A percentile compares a stretch with the other conserved stretches of the same genome.
Evolutionary conservation across 2,797 vertebrate species (phyloP).

Genomic region (Anabacerthia variegaticeps): DNA sequence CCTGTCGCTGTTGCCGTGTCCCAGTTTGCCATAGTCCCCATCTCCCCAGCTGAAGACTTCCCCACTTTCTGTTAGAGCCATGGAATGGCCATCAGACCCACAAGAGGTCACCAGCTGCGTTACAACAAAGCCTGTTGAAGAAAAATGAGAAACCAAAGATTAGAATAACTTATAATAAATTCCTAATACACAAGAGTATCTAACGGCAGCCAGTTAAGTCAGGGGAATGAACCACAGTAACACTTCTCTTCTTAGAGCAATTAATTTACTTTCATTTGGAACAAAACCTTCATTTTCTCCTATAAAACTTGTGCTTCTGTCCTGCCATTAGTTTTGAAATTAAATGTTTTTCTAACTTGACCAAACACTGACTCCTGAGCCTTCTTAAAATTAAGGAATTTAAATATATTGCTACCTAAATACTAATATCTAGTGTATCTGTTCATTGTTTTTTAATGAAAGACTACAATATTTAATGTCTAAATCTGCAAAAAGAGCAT

Average conservation of each 20-base stretch:
- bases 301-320: background rate
- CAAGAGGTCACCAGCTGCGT: conserved; percentile 86
- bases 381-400: background rate
- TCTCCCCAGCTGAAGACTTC: conserved; percentile 88
- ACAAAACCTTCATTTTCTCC: background rate
- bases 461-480: background rate
- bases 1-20: conserved; percentile 85
- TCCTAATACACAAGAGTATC: too few species aligned
- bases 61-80: conserved; percentile 85
- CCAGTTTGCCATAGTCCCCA: conserved; percentile 86
- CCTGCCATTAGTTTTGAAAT: background rate
- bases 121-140: conserved; percentile 81
- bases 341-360: background rate
- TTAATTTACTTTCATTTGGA: background rate
- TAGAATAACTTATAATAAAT: background rate
- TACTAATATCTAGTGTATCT: background rate
- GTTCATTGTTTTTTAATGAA: background rate
- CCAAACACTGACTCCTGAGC: background rate
- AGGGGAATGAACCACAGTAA: background rate
- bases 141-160: background rate
- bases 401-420: background rate
- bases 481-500: background rate
- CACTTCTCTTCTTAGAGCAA: background rate
- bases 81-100: conserved; percentile 86
- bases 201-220: background rate